These are phyloP conservation scores for Nudaria mundana DNA, from an alignment of 2,888 invertebrate species.

Conservation along the genomic window DNA sequence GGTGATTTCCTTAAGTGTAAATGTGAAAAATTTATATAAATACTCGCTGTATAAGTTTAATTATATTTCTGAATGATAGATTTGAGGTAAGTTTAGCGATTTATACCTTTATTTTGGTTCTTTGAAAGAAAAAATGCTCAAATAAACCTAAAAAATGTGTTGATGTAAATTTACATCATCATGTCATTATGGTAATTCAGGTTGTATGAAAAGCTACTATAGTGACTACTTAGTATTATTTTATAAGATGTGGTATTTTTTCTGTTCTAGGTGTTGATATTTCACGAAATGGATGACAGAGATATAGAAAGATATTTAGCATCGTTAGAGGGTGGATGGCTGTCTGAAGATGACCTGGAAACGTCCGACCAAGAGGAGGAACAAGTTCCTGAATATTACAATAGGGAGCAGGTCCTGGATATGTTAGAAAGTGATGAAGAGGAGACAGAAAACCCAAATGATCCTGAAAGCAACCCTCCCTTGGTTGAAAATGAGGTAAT, in stretches of 20 bases:
- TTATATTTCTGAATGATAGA: background rate
- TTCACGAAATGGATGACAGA: constrained; percentile 2
- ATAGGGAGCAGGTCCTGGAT: constrained; percentile 1
- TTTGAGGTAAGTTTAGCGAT: background rate
- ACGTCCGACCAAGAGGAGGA: constrained; percentile 6
- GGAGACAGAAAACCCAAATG: no score
- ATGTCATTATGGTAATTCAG: background rate
- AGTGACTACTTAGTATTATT: background rate
- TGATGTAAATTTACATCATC: background rate
- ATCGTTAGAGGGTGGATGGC: constrained; percentile 37
- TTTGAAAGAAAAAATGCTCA: background rate
- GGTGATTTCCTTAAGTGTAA: background rate
- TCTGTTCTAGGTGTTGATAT: constrained; percentile 1
- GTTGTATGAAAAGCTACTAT: background rate
- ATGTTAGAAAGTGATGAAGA: constrained; percentile 9
- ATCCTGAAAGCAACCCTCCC: no score
- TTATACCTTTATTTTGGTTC: background rate
- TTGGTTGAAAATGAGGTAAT: no score
- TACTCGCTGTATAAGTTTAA: background rate
- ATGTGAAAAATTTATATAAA: background rate
- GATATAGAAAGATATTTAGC: constrained; percentile 23
- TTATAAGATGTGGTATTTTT: background rate
- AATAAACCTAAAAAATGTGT: background rate
- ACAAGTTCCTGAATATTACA: background rate
- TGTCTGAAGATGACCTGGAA: constrained; percentile 38